Conservation (phyloP, 1,140 invertebrate genomes). For the Heliconius melpomene region DNA sequence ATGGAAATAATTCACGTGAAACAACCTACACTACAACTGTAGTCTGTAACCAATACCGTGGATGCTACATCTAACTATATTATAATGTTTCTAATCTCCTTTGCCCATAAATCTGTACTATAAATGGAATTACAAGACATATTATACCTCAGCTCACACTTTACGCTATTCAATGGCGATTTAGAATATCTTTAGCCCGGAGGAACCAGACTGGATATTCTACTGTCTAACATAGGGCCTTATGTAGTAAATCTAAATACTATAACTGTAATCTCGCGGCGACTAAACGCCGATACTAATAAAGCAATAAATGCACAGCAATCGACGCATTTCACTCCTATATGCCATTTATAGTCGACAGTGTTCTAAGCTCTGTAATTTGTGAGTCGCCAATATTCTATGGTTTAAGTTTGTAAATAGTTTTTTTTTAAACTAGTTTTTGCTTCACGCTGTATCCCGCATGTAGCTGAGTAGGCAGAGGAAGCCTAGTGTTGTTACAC, state of each 20-base stretch:
- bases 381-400: conserved; percentile 2
- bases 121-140: conserved; percentile 49
- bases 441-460: no score
- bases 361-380: conserved; percentile 24
- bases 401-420: conserved; percentile 11
- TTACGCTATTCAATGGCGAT: conserved; percentile 46
- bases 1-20: conserved; percentile 28
- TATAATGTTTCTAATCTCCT: conserved; percentile 37
- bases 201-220: conserved; percentile 41
- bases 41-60: conserved; percentile 25
- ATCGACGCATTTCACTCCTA: conserved; percentile 35
- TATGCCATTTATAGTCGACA: conserved; percentile 30
- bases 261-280: conserved; percentile 39
- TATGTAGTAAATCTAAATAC: conserved; percentile 32
- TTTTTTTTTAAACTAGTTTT: not conserved
- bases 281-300: conserved; percentile 33
- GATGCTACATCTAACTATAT: conserved; percentile 29
- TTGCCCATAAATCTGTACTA: conserved; percentile 44
- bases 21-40: conserved; percentile 29
- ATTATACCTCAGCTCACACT: conserved; percentile 46
- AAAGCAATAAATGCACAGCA: conserved; percentile 49
- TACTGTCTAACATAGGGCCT: conserved; percentile 33
- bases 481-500: no score
- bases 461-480: no score
- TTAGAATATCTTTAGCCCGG: conserved; percentile 42